A percentile compares a stretch with the other conserved stretches of the same genome.
These are phyloP conservation scores for Lasius platythorax DNA, from an alignment of 2,888 invertebrate species.

Conservation along the genomic window DNA sequence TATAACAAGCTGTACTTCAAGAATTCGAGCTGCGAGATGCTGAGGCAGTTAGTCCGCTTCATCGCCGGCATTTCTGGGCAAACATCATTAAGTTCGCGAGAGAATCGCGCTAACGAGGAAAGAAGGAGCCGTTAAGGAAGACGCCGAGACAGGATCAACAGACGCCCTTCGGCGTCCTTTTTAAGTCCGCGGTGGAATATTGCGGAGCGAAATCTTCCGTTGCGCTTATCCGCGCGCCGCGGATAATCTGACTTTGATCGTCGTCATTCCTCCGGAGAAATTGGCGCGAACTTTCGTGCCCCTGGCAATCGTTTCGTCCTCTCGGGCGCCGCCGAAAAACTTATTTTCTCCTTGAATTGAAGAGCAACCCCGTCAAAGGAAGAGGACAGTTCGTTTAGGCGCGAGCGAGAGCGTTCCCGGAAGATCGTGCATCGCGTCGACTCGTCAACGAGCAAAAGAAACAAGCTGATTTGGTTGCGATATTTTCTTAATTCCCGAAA, in stretches of 20 bases:
- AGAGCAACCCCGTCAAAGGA: conserved; percentile 53
- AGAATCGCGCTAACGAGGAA: conserved; percentile 56
- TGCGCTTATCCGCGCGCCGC: not conserved
- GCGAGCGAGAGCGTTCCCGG: conserved; percentile 60
- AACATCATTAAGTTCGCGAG: conserved; percentile 46
- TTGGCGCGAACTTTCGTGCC: conserved; percentile 61
- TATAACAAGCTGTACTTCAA: not conserved
- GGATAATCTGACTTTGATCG: conserved; percentile 64
- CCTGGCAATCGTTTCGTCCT: conserved; percentile 37
- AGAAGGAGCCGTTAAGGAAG: conserved; percentile 40
- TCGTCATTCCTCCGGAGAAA: conserved; percentile 59
- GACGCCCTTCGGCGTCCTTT: conserved; percentile 23
- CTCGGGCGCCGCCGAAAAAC: conserved; percentile 60
- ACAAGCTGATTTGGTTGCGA: conserved; percentile 67
- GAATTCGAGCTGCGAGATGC: not conserved
- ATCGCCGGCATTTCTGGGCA: conserved; percentile 12
- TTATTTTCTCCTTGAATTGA: conserved; percentile 70
- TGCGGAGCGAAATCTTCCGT: conserved; percentile 14
- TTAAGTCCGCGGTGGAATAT: conserved; percentile 14
- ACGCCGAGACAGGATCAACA: conserved; percentile 4
- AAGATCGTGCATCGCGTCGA: conserved; percentile 41
- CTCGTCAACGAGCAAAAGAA: conserved; percentile 33
- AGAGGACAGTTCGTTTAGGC: conserved; percentile 74
- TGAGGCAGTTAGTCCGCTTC: not conserved
- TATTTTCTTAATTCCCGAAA: conserved; percentile 4